phyloP scores from a whole-genome alignment of 2,888 invertebrate species.

The Apamea crenata region DNA sequence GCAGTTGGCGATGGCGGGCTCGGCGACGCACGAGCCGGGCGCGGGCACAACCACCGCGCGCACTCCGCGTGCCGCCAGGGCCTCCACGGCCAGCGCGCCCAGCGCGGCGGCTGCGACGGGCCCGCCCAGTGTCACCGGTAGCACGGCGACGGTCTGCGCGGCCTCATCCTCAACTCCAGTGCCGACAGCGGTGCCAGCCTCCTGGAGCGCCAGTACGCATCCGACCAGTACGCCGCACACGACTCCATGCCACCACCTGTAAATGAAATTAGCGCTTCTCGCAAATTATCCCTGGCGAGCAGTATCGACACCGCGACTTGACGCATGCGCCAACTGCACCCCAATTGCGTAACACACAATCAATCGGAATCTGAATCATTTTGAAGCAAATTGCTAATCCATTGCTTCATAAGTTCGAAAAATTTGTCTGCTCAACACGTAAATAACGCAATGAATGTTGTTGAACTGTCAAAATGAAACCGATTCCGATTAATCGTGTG shows the following conservation, averaged over 20 bases:
- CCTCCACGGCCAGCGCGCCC: slow-evolving; percentile 67
- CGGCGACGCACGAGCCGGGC: slow-evolving; percentile 54
- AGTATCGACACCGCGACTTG: background rate
- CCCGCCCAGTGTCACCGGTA: slow-evolving; percentile 48
- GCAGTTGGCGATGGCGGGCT: slow-evolving; percentile 63
- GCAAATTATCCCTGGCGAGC: background rate
- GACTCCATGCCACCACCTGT: slow-evolving; percentile 50
- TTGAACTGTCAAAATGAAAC: no score
- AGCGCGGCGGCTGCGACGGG: slow-evolving; percentile 60
- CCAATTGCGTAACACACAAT: no score
- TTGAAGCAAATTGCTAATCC: no score
- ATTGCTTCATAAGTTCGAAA: no score
- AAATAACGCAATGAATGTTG: no score
- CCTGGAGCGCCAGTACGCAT: slow-evolving; percentile 27
- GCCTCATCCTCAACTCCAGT: slow-evolving; percentile 13
- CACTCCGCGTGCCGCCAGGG: slow-evolving; percentile 68
- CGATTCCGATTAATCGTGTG: no score
- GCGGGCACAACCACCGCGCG: slow-evolving; percentile 55
- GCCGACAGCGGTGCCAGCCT: background rate
- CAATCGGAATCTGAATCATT: no score
- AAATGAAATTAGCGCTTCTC: background rate
- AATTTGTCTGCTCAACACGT: no score
- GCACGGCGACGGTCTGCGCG: slow-evolving; percentile 27
- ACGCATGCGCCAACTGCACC: background rate
- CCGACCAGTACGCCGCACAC: slow-evolving; percentile 53